These are phyloP conservation scores for Hypotaenidia philippensis DNA, from an alignment of 2,797 vertebrate species.

Conservation along the genomic window DNA sequence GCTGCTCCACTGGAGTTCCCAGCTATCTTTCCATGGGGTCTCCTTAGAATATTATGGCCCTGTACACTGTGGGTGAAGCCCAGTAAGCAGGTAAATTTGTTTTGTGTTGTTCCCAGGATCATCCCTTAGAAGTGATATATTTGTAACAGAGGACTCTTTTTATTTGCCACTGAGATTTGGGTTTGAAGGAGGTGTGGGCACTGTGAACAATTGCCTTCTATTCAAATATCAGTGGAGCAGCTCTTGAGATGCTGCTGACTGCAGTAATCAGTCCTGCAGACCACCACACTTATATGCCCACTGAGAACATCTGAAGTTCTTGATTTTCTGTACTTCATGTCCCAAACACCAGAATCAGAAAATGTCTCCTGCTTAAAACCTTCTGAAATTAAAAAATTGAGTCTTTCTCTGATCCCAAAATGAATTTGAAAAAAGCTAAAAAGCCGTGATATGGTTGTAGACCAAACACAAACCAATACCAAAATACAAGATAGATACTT, in stretches of 20 bases:
- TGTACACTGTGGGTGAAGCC: neutral
- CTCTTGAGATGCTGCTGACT: neutral
- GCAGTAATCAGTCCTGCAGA: neutral
- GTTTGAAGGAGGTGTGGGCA: neutral
- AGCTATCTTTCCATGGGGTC: neutral
- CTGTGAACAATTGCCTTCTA: neutral
- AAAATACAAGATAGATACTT: neutral
- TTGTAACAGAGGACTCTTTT: neutral
- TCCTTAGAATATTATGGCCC: neutral
- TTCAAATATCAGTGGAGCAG: fast-evolving
- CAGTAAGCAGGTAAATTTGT: neutral
- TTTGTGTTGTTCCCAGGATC: neutral
- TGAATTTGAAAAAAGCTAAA: neutral
- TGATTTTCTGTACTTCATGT: neutral
- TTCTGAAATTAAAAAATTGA: neutral
- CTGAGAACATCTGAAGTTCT: neutral
- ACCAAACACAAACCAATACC: neutral
- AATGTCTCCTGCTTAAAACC: neutral
- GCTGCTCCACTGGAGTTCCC: neutral
- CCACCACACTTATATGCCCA: fast-evolving
- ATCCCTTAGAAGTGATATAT: neutral
- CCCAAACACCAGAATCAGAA: neutral
- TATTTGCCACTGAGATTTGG: neutral
- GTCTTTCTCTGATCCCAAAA: neutral
- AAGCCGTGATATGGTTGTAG: neutral